Evolutionary conservation across 1,140 invertebrate genomes (phyloP).

Genomic region (Drosophila mauritiana): DNA sequence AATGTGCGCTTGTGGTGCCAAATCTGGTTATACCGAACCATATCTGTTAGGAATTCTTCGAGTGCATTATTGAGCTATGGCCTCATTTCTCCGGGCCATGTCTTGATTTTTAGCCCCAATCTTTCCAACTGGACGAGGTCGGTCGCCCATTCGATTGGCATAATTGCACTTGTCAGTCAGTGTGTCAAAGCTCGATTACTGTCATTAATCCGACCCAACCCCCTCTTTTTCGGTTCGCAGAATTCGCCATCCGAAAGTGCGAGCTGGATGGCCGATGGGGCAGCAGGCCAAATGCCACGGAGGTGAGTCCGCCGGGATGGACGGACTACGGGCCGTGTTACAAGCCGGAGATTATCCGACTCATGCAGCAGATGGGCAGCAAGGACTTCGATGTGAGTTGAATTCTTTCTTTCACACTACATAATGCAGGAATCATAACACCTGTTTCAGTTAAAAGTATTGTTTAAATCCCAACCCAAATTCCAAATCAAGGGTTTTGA

Average conservation of each 20-base stretch:
- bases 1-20: too few relatives aligned
- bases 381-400: constrained; percentile 80
- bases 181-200: constrained; percentile 16
- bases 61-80: constrained; percentile 31
- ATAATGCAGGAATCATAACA: not conserved
- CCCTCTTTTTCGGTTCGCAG: constrained; percentile 83
- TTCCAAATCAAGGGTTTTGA: not conserved
- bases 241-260: constrained; percentile 91
- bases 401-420: not conserved
- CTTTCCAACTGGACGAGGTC: not conserved
- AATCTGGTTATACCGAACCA: not conserved
- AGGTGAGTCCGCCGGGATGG: constrained; percentile 88
- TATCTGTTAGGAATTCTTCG: not conserved
- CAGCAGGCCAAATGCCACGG: constrained; percentile 84
- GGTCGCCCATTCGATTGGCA: constrained; percentile 23
- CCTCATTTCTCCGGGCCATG: constrained; percentile 23
- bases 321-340: constrained; percentile 95
- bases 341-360: constrained; percentile 88
- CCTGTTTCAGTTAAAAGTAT: not conserved
- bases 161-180: constrained; percentile 44
- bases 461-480: not conserved
- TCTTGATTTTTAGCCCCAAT: constrained; percentile 16
- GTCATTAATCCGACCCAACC: constrained; percentile 1
- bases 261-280: constrained; percentile 90
- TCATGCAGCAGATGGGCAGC: constrained; percentile 87